Percentiles rank a stretch among this genome's conserved stretches.
Conservation (phyloP, 2,888 invertebrate genomes). For the Glyphotaelius pellucidus region DNA sequence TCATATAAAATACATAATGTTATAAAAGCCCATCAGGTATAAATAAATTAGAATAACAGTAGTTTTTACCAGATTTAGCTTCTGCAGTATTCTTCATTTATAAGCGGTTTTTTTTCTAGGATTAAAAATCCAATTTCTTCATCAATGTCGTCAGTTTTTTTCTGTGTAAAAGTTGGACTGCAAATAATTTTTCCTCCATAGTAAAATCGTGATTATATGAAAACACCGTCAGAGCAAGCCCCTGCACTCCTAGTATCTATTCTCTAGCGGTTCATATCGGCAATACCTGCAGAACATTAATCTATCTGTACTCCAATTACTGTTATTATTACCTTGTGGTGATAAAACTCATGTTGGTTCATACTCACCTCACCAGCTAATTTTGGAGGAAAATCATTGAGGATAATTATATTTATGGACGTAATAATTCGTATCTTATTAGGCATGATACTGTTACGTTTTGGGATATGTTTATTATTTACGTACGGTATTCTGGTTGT, state of each 20-base stretch:
- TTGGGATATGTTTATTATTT: too few relatives aligned
- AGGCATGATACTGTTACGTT: neutral
- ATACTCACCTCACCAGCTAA: neutral
- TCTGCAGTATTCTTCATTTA: too few relatives aligned
- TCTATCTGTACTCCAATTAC: neutral
- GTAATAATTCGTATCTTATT: neutral
- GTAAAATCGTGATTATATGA: neutral
- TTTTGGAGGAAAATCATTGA: neutral
- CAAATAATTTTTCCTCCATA: neutral
- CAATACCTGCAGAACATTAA: neutral
- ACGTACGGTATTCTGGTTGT: neutral
- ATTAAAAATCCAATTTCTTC: too few relatives aligned
- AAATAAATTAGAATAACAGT: too few relatives aligned
- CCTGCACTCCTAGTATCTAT: neutral
- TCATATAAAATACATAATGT: too few relatives aligned
- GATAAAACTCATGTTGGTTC: neutral
- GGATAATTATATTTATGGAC: neutral
- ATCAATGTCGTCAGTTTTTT: neutral
- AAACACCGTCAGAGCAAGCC: neutral
- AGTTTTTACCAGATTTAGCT: too few relatives aligned
- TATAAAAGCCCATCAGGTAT: too few relatives aligned
- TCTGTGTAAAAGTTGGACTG: neutral
- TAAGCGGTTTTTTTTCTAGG: too few relatives aligned
- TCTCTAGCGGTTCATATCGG: neutral
- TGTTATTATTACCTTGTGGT: neutral